Evolutionary conservation across 2,113 vertebrate genomes (phyloP), one percentile per base, ranked within the genome.

Genomic region (Sceloporus undulatus): DNA sequence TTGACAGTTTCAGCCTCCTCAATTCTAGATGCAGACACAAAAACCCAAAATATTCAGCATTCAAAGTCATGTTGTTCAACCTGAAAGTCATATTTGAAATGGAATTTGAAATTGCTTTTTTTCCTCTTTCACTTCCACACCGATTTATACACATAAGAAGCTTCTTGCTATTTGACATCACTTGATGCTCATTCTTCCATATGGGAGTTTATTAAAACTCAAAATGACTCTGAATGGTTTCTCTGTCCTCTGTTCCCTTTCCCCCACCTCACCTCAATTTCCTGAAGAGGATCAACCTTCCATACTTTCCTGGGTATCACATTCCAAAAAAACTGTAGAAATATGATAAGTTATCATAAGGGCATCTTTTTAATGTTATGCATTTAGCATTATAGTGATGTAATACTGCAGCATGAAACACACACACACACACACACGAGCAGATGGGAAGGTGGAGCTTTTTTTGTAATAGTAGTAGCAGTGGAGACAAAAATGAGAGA

Each of bases 41-140:
- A 85, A 65, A 48, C 65, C 25, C 40, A 66, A 52, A 54, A 27
- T 48, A 38, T 42, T 5, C 27, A 66, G 21, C 34, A 40, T 65
- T 65, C 19, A 81, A 40, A 65, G 6, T 8, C 29, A 29, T 19
- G 27, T 18, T 70, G 74, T 7, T 77, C 21, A 13, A 76, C 42
- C 56, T 81, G 19, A 81, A 59, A 81, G 79, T 23, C 56, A 62
- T 62, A 38, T 62, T 75, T 84, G 83, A 27, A 76, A 40, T 81
- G 38, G 21, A 9, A 62, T 62, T 62, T 40, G 19, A 65, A 82
- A 25, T 42, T 66, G 62, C 4, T 23, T 19, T 40, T 62, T 42
- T 19, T 56, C 18, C 48, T 14, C 56, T 59, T 54, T 4, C 5
- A 5, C 71, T 6, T 79, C 8, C 52, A 2, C 71, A 75, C 5